Base-by-base conservation (phyloP, 2,113 vertebrate species). In the Delphinus delphis region DNA sequence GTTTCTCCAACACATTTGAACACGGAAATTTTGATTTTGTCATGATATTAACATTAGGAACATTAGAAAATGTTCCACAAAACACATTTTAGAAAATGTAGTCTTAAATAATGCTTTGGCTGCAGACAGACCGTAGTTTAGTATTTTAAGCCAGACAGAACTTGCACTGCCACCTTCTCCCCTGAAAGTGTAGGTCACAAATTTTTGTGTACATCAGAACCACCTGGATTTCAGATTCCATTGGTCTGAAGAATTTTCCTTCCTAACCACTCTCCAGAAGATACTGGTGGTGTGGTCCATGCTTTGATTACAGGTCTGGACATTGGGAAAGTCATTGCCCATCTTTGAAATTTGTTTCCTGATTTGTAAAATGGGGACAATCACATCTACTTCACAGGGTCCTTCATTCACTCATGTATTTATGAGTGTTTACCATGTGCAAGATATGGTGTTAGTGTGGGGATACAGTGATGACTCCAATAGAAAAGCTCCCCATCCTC, bases 41-140 rank as follows among this genome's bases (percentile, higher is more conserved):
- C 36, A 21, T 58, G 60, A 60, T 88, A 87, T 63, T 91, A 86
- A 94, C 62, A 80, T 63, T 63, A 47, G 74, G 17, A 31, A 60
- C 68, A 60, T 58, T 70, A 93, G 79, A 96, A 97, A 95, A 85
- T 87, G 47, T 71, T 85, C 41, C 94, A 92, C 17, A 76, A 70
- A 58, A 36, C 33, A 58, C 36, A 38, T 60, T 82, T 85, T 25
- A 47, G 63, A 87, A 74, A 95, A 90, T 88, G 11, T 31, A 84
- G 70, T 80, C 55, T 90, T 90, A 82, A 92, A 77, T 91, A 77
- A 55, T 92, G 71, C 13, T 44, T 96, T 68, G 92, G 44, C 71
- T 93, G 8, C 31, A 85, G 62, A 93, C 2, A 89, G 77, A 85
- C 17, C 2, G 3, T n/a, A 44, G 20, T 73, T 92, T 85, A 85